These are phyloP conservation scores for Drosophila ficusphila DNA, from an alignment of 1,140 invertebrate species.

Conservation along the genomic window DNA sequence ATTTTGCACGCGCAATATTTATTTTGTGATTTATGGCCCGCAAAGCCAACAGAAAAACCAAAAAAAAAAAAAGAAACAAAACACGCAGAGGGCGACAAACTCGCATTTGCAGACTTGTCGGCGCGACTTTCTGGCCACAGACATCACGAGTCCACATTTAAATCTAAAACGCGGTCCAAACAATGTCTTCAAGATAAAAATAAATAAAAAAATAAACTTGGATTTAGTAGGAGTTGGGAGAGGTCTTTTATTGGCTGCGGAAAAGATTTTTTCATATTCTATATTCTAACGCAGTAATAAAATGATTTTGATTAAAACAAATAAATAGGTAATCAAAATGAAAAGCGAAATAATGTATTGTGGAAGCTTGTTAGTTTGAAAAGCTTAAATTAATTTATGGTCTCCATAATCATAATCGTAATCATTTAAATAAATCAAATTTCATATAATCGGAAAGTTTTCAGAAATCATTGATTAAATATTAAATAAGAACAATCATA, in stretches of 20 bases:
- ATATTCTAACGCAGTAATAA: background rate
- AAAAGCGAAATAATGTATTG: too few relatives aligned
- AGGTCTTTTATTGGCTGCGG: background rate
- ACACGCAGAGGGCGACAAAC: conserved; percentile 51
- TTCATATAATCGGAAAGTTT: too few relatives aligned
- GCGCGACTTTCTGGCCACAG: conserved; percentile 42
- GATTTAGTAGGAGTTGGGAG: conserved; percentile 2
- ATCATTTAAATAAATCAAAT: too few relatives aligned
- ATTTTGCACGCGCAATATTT: conserved; percentile 72
- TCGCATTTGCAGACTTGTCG: conserved; percentile 47
- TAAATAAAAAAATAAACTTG: too few relatives aligned
- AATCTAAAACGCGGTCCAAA: background rate
- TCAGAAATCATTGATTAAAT: too few relatives aligned
- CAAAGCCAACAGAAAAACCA: conserved; percentile 69
- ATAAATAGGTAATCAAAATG: background rate
- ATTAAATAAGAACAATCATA: background rate
- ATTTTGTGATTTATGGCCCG: conserved; percentile 75
- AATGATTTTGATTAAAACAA: background rate
- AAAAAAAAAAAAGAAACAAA: too few relatives aligned
- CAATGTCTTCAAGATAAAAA: background rate
- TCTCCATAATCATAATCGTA: too few relatives aligned
- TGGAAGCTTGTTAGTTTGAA: too few relatives aligned
- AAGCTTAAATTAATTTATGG: too few relatives aligned
- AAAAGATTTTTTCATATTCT: background rate
- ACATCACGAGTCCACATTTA: background rate